Conservation (phyloP, 2,888 invertebrate genomes). For the Barypeithes pellucidus region DNA sequence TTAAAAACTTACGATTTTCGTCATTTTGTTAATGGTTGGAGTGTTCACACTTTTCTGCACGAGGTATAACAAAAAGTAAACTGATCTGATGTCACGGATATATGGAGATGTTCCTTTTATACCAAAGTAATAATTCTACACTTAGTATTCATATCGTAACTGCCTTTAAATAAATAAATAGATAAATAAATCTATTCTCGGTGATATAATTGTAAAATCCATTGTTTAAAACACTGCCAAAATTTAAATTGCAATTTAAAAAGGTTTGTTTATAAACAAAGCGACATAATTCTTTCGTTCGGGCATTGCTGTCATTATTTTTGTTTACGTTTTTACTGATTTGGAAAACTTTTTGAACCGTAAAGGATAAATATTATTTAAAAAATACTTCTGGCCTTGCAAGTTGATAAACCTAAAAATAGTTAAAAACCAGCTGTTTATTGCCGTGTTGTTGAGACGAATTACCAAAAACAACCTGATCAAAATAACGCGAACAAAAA, state of each 20-base stretch:
- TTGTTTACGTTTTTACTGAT: neutral
- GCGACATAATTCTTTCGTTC: neutral
- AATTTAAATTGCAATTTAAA: conserved; percentile 2
- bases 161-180: conserved; percentile 20
- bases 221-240: neutral
- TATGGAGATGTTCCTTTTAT: conserved; percentile 7
- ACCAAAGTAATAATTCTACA: conserved; percentile 3
- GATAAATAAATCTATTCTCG: conserved; percentile 17
- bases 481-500: too few species aligned
- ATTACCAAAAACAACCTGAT: too few species aligned
- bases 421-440: too few species aligned
- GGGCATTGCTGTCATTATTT: neutral
- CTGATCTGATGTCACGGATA: neutral
- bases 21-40: conserved; percentile 17
- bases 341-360: neutral
- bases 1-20: conserved; percentile 29
- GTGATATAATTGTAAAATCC: conserved; percentile 19
- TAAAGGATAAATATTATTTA: neutral
- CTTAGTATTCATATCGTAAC: conserved; percentile 12
- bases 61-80: neutral
- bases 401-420: too few species aligned
- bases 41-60: neutral
- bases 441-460: too few species aligned
- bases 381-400: neutral
- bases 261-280: conserved; percentile 15